phyloP scores from a whole-genome alignment of 1,140 invertebrate genomes.

The Leptonema lineaticorne region DNA sequence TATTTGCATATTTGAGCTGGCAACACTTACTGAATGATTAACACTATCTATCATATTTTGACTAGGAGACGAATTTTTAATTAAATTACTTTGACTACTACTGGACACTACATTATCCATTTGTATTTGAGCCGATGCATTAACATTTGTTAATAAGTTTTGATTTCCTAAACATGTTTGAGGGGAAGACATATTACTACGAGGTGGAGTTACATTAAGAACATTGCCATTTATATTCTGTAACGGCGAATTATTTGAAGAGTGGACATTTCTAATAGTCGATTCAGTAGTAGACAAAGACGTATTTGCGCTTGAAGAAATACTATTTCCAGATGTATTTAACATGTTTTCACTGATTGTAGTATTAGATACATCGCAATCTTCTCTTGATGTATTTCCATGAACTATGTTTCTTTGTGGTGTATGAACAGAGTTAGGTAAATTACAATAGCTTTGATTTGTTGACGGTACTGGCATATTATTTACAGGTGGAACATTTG shows the following conservation, averaged over 20 bases:
- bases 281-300: neutral
- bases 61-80: slow-evolving; percentile 25
- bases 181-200: slow-evolving; percentile 37
- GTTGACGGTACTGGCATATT: slow-evolving; percentile 43
- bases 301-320: neutral
- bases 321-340: neutral
- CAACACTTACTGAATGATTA: neutral
- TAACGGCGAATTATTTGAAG: slow-evolving; percentile 28
- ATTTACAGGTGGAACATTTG: slow-evolving; percentile 39
- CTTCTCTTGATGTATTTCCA: slow-evolving; percentile 22
- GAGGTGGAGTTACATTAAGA: slow-evolving; percentile 26
- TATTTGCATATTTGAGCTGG: slow-evolving; percentile 1
- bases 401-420: slow-evolving; percentile 13
- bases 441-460: slow-evolving; percentile 19
- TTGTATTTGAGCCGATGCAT: slow-evolving; percentile 2
- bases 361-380: slow-evolving; percentile 1
- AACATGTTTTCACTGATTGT: slow-evolving; percentile 6
- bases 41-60: slow-evolving; percentile 22
- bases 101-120: neutral
- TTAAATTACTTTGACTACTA: slow-evolving; percentile 6
- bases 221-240: slow-evolving; percentile 22
- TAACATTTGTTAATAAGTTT: neutral
- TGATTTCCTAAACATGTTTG: slow-evolving; percentile 7
- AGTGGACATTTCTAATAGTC: neutral
- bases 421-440: neutral